A percentile compares a stretch with the other conserved stretches of the same genome.
Conservation (phyloP, 2,797 vertebrate species). For the Hydrocynus forskahlii region DNA sequence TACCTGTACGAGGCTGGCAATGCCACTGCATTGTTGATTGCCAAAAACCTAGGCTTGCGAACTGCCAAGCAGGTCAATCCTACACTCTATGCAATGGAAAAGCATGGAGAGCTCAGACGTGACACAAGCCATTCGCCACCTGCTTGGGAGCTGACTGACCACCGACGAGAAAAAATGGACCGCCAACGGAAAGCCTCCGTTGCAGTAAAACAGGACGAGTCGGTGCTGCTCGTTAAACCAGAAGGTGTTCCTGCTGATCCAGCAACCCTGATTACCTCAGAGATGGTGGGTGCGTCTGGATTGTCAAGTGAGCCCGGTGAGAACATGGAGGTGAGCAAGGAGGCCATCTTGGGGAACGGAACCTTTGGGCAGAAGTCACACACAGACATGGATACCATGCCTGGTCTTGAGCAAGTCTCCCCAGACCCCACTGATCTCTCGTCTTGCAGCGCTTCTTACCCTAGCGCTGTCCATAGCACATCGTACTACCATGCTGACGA, state of each 20-base stretch:
- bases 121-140: constrained; percentile 68
- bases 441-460: background rate
- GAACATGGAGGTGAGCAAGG: background rate
- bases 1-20: constrained; percentile 76
- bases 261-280: background rate
- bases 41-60: constrained; percentile 86
- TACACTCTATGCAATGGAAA: constrained; percentile 84
- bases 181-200: constrained; percentile 76
- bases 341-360: constrained; percentile 16
- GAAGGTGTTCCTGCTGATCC: background rate
- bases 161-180: constrained; percentile 85
- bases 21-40: constrained; percentile 81
- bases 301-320: background rate
- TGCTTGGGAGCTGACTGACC: constrained; percentile 84
- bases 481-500: constrained; percentile 55
- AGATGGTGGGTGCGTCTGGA: background rate
- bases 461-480: background rate
- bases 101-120: constrained; percentile 84
- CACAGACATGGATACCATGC: constrained; percentile 19
- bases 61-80: constrained; percentile 83
- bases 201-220: background rate
- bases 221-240: background rate
- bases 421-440: constrained; percentile 27
- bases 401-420: constrained; percentile 18
- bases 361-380: background rate